Evolutionary conservation across 2,113 vertebrate species (phyloP).

Genomic region (Nematolebias whitei): DNA sequence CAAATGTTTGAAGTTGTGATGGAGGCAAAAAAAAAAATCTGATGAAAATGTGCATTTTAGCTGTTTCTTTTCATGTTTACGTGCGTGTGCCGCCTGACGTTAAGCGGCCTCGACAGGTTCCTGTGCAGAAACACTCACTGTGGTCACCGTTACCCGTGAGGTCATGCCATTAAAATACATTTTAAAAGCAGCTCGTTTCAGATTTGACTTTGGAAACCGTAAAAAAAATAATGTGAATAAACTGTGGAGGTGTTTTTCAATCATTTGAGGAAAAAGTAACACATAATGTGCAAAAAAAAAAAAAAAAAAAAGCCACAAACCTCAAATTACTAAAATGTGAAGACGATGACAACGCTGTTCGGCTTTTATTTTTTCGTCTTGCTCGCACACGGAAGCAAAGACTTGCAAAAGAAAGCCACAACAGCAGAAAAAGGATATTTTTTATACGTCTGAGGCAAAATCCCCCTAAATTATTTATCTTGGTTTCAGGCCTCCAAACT

Average conservation of each 20-base stretch:
- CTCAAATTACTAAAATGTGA: slow-evolving; percentile 27
- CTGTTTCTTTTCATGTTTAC: slow-evolving; percentile 9
- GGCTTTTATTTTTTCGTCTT: slow-evolving; percentile 16
- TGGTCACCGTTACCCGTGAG: slow-evolving; percentile 9
- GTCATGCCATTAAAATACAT: slow-evolving; percentile 36
- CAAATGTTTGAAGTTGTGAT: neutral
- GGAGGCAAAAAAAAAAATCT: neutral
- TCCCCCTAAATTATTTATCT: slow-evolving; percentile 56
- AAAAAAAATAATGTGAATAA: no score
- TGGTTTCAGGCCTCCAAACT: slow-evolving; percentile 23
- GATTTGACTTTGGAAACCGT: no score
- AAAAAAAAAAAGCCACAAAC: slow-evolving; percentile 54
- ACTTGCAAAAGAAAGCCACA: neutral
- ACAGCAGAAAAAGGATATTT: neutral
- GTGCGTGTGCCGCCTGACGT: slow-evolving; percentile 10
- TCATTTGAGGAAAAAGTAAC: slow-evolving; percentile 35
- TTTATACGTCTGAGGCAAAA: slow-evolving; percentile 46
- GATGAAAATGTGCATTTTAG: neutral
- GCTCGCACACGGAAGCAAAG: neutral
- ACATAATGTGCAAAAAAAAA: slow-evolving; percentile 39
- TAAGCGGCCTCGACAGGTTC: slow-evolving; percentile 14
- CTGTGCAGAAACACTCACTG: slow-evolving; percentile 9
- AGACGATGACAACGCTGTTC: slow-evolving; percentile 5
- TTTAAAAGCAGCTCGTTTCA: slow-evolving; percentile 13
- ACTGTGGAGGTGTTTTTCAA: slow-evolving; percentile 44